These are phyloP conservation scores for Cercopithecus mitis DNA, from an alignment of 2,797 vertebrate genomes.

Conservation along the genomic window DNA sequence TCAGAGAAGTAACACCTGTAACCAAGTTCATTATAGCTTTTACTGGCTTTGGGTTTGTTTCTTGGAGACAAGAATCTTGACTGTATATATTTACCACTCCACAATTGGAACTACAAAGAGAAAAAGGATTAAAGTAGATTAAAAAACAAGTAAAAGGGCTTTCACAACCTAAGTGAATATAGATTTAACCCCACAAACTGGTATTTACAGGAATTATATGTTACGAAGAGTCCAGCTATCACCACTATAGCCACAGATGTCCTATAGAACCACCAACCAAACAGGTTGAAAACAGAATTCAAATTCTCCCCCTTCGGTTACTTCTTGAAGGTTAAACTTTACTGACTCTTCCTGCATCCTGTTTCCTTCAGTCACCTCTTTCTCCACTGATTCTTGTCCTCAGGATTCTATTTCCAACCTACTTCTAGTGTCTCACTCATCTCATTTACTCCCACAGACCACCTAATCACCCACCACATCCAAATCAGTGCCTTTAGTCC, in stretches of 20 bases:
- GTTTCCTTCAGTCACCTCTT: background rate
- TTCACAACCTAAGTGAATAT: background rate
- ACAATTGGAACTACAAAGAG: slow-evolving; percentile 90
- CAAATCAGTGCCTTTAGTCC: background rate
- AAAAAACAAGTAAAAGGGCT: slow-evolving; percentile 37
- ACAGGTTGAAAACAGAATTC: background rate
- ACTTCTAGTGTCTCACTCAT: background rate
- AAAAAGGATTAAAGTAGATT: slow-evolving; percentile 40
- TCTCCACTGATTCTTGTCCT: background rate
- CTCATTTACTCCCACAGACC: background rate
- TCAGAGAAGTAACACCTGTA: slow-evolving; percentile 89
- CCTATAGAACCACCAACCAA: background rate
- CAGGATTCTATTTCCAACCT: background rate
- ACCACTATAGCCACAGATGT: background rate
- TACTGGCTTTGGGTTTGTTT: slow-evolving; percentile 89
- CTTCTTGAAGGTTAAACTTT: background rate
- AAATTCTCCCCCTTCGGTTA: background rate
- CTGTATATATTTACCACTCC: slow-evolving; percentile 96
- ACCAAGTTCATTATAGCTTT: slow-evolving; percentile 94
- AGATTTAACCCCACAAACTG: background rate
- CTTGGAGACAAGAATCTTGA: slow-evolving; percentile 90
- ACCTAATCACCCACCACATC: background rate
- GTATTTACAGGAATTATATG: background rate
- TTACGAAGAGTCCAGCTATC: background rate
- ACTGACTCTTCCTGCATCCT: background rate